Evolutionary conservation across 2,797 vertebrate species (phyloP), one percentile per base, ranked within the genome.

Genomic region (Hemibagrus guttatus): DNA sequence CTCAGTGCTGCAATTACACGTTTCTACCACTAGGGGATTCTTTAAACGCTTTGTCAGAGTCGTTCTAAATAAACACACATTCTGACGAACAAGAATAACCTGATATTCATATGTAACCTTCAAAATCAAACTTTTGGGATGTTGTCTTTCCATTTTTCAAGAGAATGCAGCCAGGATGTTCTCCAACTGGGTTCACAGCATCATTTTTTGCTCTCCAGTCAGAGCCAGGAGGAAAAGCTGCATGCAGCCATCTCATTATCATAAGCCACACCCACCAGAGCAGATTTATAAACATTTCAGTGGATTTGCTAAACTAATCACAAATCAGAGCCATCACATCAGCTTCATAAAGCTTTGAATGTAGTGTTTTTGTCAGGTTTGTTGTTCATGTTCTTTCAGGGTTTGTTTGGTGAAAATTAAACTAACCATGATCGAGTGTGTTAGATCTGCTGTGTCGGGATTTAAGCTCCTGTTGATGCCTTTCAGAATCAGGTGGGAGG

Each of bases 371-470:
- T n/a, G 4, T 23, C n/a, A 59, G 6, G 58, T 84, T 9, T 28
- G 31, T 68, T 7, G 0, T 64, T 54, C 0, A 12, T 56, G 4
- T n/a, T 66, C 35, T 78, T 4, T 7, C 11, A 13, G 21, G 39
- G 58, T 74, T 63, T 13, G 12, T 28, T 23, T 85, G 28, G 0
- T 12, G 31, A 85, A 58, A n/a, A 59, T 72, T 49, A 82, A 72
- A 81, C 69, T 90, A 83, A 91, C 90, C 89, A 78, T 89, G 64
- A 93, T 91, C 91, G 93, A 93, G 56, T 2, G 2, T 54, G 17
- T 42, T 56, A n/a, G 46, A 66, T 0, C 79, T 17, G 14, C 6
- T 74, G 42, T 19, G 39, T 7, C 35, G 85, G 21, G 2, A 86
- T 86, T 82, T 86, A 81, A 82, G 28, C 56, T 64, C 16, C 5